These are phyloP conservation scores for Ochlodes sylvanus DNA, from an alignment of 2,888 invertebrate genomes.

Conservation along the genomic window DNA sequence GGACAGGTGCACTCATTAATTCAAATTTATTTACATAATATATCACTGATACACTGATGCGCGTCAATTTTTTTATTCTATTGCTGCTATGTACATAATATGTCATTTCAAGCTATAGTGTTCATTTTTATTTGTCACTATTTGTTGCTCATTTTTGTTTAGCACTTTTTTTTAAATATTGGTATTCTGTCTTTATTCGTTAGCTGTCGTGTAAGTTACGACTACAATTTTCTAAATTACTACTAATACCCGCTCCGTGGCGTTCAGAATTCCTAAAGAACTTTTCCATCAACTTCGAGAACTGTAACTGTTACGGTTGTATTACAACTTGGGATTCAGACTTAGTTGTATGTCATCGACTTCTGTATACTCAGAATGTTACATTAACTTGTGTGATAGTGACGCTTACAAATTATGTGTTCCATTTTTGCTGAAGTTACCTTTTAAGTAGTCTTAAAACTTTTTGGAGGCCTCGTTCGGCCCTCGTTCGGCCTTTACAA, in stretches of 20 bases:
- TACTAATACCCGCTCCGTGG: neutral
- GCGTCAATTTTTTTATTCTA: too few species aligned
- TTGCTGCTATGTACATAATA: too few species aligned
- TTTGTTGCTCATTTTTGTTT: too few species aligned
- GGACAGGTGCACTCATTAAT: too few species aligned
- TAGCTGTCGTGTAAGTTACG: neutral
- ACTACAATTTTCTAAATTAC: constrained; percentile 1
- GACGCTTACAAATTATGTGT: too few species aligned
- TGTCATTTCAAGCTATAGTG: too few species aligned
- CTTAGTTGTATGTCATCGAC: neutral
- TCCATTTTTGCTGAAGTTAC: too few species aligned
- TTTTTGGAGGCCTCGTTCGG: neutral
- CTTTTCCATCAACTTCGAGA: constrained; percentile 29
- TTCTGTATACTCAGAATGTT: neutral
- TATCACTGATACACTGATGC: too few species aligned
- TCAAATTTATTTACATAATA: too few species aligned
- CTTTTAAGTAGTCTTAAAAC: too few species aligned
- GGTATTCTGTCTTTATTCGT: neutral
- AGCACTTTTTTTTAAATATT: too few species aligned
- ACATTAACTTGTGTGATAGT: neutral
- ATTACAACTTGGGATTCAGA: constrained; percentile 17
- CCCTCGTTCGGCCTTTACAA: neutral
- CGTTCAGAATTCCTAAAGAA: constrained; percentile 23
- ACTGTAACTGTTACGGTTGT: constrained; percentile 19
- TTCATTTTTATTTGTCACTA: too few species aligned